These are phyloP conservation scores for Poicephalus gulielmi DNA, from an alignment of 2,113 vertebrate species.

Conservation along the genomic window DNA sequence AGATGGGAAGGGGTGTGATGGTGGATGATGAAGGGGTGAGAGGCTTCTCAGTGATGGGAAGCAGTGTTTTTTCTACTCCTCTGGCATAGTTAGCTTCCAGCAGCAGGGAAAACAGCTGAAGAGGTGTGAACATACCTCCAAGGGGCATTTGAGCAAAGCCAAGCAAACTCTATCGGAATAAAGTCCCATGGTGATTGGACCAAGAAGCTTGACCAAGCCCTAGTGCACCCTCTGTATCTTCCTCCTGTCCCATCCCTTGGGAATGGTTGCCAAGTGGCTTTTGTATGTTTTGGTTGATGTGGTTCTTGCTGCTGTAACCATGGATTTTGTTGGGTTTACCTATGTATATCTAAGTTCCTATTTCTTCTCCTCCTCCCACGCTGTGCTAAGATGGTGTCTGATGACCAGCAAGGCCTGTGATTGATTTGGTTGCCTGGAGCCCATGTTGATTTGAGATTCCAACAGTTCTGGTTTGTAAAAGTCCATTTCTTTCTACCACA, in stretches of 20 bases:
- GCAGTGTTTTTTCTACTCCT: background rate
- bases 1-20: background rate
- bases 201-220: background rate
- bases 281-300: background rate
- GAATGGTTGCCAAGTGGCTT: background rate
- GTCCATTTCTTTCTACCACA: background rate
- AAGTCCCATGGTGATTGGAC: background rate
- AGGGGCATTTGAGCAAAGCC: background rate
- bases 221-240: background rate
- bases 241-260: background rate
- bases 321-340: background rate
- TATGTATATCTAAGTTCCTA: background rate
- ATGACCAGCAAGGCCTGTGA: background rate
- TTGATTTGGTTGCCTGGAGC: constrained; percentile 9
- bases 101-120: background rate
- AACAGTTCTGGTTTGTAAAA: background rate
- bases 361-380: background rate
- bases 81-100: background rate
- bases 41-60: background rate
- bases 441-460: background rate
- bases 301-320: background rate
- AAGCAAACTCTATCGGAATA: background rate
- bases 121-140: background rate
- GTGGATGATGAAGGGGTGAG: background rate
- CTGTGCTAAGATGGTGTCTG: background rate